phyloP scores from a whole-genome alignment of 1,140 invertebrate genomes.

The Drosophila busckii region DNA sequence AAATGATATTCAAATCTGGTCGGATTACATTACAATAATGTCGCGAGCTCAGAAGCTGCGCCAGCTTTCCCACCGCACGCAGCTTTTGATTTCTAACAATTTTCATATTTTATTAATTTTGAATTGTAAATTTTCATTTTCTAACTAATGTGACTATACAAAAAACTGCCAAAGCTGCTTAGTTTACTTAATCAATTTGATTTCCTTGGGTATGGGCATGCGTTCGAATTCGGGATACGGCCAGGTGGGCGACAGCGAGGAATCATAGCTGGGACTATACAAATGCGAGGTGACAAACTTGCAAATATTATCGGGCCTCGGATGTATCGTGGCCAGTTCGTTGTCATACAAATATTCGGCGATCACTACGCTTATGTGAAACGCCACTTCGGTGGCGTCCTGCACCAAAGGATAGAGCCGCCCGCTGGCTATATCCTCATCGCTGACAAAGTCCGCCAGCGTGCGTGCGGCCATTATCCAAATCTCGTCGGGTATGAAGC shows the following conservation, averaged over 20 bases:
- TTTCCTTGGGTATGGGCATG: not conserved
- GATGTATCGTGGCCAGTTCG: slow-evolving; percentile 86
- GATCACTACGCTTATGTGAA: slow-evolving; percentile 90
- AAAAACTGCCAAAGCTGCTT: not conserved
- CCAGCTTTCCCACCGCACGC: not conserved
- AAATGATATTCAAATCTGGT: slow-evolving; percentile 10
- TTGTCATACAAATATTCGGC: slow-evolving; percentile 92
- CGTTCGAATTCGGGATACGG: slow-evolving; percentile 11
- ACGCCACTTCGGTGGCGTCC: slow-evolving; percentile 91
- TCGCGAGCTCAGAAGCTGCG: not conserved
- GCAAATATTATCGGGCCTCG: slow-evolving; percentile 85
- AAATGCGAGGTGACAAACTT: slow-evolving; percentile 87
- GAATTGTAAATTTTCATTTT: too few species aligned
- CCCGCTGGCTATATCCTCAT: slow-evolving; percentile 88
- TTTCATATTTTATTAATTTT: too few species aligned
- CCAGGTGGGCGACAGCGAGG: slow-evolving; percentile 80
- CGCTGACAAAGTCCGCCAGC: slow-evolving; percentile 87
- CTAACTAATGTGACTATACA: not conserved
- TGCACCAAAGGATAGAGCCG: slow-evolving; percentile 94
- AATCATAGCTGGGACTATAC: slow-evolving; percentile 85
- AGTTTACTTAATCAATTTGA: not conserved
- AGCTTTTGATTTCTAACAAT: not conserved
- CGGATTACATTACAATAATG: too few species aligned
- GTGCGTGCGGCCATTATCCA: slow-evolving; percentile 92
- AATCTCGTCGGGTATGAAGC: slow-evolving; percentile 90